These are phyloP conservation scores for Platichthys stellatus DNA, from an alignment of 2,113 vertebrate species.

Conservation along the genomic window DNA sequence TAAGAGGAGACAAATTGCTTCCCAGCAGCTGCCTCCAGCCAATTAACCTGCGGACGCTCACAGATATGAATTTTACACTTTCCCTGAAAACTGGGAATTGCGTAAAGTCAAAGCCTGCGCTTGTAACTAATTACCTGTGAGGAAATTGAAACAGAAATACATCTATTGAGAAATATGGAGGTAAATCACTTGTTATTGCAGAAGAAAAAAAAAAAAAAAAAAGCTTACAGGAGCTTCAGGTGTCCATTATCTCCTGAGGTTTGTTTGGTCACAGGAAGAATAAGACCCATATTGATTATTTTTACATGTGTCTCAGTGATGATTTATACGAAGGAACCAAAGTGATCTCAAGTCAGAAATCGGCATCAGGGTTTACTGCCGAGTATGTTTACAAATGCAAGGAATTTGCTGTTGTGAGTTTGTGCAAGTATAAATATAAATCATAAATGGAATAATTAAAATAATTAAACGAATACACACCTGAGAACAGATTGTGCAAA, in stretches of 20 bases:
- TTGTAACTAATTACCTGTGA: not conserved
- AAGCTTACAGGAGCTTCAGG: not conserved
- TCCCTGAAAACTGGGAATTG: slow-evolving; percentile 3
- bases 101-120: slow-evolving; percentile 1
- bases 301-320: not conserved
- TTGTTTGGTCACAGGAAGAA: not conserved
- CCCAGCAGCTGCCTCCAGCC: slow-evolving; percentile 38
- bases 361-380: no score
- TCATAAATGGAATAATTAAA: no score
- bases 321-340: not conserved
- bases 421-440: no score
- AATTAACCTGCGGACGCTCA: slow-evolving; percentile 48
- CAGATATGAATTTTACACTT: slow-evolving; percentile 27
- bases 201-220: not conserved
- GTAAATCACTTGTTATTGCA: no score
- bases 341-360: not conserved
- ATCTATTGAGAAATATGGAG: not conserved
- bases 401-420: no score
- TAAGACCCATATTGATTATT: not conserved
- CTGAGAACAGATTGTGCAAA: no score
- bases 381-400: no score
- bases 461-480: no score
- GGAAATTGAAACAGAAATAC: slow-evolving; percentile 8
- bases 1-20: slow-evolving; percentile 54
- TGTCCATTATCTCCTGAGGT: not conserved